phyloP scores from a whole-genome alignment of 2,113 vertebrate species.

The Hemibagrus wyckioides region DNA sequence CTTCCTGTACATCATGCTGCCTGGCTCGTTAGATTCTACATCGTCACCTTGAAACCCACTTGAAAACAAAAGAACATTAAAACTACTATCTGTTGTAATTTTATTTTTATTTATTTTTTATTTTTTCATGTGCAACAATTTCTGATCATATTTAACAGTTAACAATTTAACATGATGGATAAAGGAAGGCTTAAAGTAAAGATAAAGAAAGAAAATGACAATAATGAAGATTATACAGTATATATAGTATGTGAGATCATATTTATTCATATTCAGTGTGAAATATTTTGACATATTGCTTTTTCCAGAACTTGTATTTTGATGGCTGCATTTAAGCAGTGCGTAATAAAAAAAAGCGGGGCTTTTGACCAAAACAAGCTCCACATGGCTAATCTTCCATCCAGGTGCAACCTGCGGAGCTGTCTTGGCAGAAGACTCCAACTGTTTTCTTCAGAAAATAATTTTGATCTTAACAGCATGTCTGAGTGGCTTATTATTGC shows the following conservation, averaged over 20 bases:
- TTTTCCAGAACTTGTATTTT: not conserved
- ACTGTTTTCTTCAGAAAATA: conserved; percentile 7
- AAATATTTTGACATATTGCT: no score
- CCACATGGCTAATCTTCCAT: not conserved
- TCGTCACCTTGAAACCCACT: not conserved
- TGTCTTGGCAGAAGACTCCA: not conserved
- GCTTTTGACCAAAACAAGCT: not conserved
- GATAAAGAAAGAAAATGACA: no score
- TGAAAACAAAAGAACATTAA: not conserved
- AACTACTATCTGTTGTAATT: not conserved
- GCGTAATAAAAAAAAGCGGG: not conserved
- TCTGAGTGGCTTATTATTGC: conserved; percentile 12
- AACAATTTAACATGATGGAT: not conserved
- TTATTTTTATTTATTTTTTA: not conserved
- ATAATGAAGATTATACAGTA: not conserved
- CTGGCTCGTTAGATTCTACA: not conserved
- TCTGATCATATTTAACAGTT: not conserved
- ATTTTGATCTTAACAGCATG: not conserved
- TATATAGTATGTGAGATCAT: not conserved
- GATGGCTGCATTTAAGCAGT: not conserved
- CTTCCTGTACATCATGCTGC: not conserved
- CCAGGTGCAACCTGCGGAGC: not conserved
- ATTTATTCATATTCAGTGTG: no score
- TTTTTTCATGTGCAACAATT: not conserved
- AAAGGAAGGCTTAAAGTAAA: not conserved